These are phyloP conservation scores for Nannoperca obscura DNA, from an alignment of 2,797 vertebrate species.

Conservation along the genomic window DNA sequence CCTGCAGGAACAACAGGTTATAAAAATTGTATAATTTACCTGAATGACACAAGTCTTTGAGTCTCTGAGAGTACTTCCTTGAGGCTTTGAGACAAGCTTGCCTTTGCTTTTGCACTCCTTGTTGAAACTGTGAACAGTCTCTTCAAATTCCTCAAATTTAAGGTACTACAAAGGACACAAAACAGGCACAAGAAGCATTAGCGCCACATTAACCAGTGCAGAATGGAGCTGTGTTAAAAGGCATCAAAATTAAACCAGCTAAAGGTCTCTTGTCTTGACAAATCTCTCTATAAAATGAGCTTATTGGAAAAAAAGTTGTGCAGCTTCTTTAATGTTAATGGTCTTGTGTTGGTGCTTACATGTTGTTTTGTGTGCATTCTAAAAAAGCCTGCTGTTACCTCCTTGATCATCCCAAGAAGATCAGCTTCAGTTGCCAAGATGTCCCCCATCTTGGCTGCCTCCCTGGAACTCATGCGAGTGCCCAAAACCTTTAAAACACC, in stretches of 20 bases:
- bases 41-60: constrained; percentile 84
- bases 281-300: not conserved
- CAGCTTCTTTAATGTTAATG: not conserved
- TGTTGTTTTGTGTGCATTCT: not conserved
- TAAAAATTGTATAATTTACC: constrained; percentile 78
- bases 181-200: not conserved
- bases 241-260: not conserved
- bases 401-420: constrained; percentile 92
- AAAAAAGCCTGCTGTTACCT: constrained; percentile 88
- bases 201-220: not conserved
- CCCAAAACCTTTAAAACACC: constrained; percentile 23
- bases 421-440: constrained; percentile 91
- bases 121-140: constrained; percentile 89
- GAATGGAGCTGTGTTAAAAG: not conserved
- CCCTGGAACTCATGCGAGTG: constrained; percentile 71
- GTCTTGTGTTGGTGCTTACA: not conserved
- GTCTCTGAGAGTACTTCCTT: constrained; percentile 78
- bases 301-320: not conserved
- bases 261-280: not conserved
- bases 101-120: constrained; percentile 94
- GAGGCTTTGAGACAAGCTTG: constrained; percentile 86
- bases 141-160: constrained; percentile 92
- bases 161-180: constrained; percentile 87
- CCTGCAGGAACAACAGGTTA: not conserved
- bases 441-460: constrained; percentile 88